phyloP scores from a whole-genome alignment of 2,797 vertebrate species.

The Dendrocincla tyrannina region DNA sequence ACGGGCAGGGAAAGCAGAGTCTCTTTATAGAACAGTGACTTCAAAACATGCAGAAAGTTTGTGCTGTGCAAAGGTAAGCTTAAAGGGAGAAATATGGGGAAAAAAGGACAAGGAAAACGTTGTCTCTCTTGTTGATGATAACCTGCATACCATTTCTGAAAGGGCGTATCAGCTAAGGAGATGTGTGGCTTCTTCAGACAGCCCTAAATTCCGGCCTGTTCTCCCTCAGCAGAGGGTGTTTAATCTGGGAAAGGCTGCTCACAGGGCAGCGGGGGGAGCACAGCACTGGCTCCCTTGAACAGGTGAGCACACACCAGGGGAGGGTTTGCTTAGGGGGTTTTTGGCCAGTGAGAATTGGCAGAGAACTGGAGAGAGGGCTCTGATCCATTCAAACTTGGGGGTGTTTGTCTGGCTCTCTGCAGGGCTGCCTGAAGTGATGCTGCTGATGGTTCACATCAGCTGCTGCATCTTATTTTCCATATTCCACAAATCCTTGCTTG shows the following conservation, averaged over 20 bases:
- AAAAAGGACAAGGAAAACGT: too few species aligned
- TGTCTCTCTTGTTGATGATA: too few species aligned
- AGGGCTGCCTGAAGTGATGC: neutral
- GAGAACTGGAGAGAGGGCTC: neutral
- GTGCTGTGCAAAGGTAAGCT: too few species aligned
- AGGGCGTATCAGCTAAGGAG: too few species aligned
- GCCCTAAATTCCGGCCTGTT: too few species aligned
- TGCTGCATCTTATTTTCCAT: neutral
- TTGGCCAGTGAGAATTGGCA: neutral
- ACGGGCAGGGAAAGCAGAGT: neutral
- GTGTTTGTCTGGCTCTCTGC: neutral
- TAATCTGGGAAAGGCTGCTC: neutral
- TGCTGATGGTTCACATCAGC: neutral
- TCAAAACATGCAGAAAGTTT: too few species aligned
- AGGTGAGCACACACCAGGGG: neutral
- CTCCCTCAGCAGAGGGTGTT: too few species aligned
- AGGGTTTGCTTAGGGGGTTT: neutral
- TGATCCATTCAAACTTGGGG: accelerated
- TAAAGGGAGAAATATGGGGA: too few species aligned
- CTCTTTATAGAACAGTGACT: too few species aligned
- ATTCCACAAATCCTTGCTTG: neutral
- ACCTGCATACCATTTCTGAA: too few species aligned
- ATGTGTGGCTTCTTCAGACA: too few species aligned
- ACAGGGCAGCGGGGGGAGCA: too few species aligned
- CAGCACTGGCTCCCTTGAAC: neutral